Base-by-base conservation (phyloP, 1,140 invertebrate genomes). In the Globodera rostochiensis region DNA sequence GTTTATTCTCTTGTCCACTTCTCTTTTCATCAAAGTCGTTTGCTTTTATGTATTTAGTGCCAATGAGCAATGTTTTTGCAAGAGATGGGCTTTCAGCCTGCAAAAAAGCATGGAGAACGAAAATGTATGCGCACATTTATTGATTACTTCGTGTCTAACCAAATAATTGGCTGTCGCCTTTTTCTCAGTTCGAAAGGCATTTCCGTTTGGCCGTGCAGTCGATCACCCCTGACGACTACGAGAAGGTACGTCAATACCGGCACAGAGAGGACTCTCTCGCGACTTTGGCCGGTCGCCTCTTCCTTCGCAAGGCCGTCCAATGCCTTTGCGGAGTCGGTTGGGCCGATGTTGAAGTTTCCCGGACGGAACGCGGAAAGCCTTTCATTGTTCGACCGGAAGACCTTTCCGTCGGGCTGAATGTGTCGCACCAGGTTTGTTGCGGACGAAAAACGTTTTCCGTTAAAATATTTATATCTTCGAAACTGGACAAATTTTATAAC, bases 321-420 rank as follows among this genome's bases (percentile, higher is more conserved):
- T 77, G 73, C 6, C 25, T 81, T 46, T 88, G 87, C 47, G 87
- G 83, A 7, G 80, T 78, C 50, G 50, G 73, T 67, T 89, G 88
- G 88, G 57, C 79, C 49, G 81, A 85, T 25, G 84, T 89, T 67
- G 80, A 85, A 70, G 85, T 89, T 80, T 82, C 81, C 25, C 81
- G 88, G 73, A 89, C 88, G 7, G 83, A 88, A 50, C 74, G 81
- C n/a, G 88, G 88, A 69, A 89, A 89, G 77, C 88, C 88, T 21
- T 89, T 80, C 76, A 60, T 90, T 25, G 81, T 81, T 7, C 79
- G 75, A 45, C 88, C 88, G 6, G 73, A 73, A 13, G 71, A 78
- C n/a, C 77, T 78, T 45, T 82, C 67, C 60, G 85, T 89, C 73
- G 88, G 88, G 11, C 47, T 89, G 8, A 89, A 89, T 79, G 83